phyloP scores from a whole-genome alignment of 2,888 invertebrate genomes.

The Pogonocherus hispidulus region DNA sequence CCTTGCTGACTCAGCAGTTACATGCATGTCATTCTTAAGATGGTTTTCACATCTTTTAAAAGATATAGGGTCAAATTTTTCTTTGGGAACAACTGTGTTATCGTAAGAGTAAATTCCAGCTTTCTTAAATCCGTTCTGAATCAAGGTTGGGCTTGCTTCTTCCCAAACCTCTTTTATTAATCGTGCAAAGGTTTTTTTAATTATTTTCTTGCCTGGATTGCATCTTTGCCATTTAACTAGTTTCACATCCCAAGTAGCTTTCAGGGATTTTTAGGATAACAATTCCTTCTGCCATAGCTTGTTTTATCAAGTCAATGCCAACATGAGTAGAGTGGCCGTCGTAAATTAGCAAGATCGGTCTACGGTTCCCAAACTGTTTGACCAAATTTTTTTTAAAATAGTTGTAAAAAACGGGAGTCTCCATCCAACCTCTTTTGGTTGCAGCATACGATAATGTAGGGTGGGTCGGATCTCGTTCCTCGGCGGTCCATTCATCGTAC shows the following conservation, averaged over 20 bases:
- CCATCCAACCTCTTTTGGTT: conserved; percentile 21
- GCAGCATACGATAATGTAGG: conserved; percentile 24
- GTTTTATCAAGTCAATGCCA: conserved; percentile 43
- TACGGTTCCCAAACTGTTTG: conserved; percentile 33
- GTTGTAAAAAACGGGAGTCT: conserved; percentile 13
- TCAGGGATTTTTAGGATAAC: conserved; percentile 34
- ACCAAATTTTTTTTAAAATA: conserved; percentile 40
- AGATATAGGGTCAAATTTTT: conserved; percentile 37
- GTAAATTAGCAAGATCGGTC: conserved; percentile 37
- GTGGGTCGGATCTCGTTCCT: not conserved
- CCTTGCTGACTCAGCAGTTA: not conserved
- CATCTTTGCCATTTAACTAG: conserved; percentile 36
- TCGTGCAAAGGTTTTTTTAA: conserved; percentile 31
- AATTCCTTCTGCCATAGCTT: conserved; percentile 14
- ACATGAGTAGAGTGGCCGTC: conserved; percentile 56
- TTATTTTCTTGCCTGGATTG: conserved; percentile 38
- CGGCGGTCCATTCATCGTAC: conserved; percentile 61
- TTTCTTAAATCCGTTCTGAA: conserved; percentile 33
- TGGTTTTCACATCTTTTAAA: conserved; percentile 19
- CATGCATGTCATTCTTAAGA: not conserved
- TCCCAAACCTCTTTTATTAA: conserved; percentile 33
- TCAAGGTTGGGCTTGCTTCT: conserved; percentile 27
- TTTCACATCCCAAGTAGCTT: conserved; percentile 34
- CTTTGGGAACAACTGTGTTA: conserved; percentile 32
- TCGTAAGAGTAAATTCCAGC: conserved; percentile 33